phyloP scores from a whole-genome alignment of 2,888 invertebrate species.

The Ectemnius lituratus region DNA sequence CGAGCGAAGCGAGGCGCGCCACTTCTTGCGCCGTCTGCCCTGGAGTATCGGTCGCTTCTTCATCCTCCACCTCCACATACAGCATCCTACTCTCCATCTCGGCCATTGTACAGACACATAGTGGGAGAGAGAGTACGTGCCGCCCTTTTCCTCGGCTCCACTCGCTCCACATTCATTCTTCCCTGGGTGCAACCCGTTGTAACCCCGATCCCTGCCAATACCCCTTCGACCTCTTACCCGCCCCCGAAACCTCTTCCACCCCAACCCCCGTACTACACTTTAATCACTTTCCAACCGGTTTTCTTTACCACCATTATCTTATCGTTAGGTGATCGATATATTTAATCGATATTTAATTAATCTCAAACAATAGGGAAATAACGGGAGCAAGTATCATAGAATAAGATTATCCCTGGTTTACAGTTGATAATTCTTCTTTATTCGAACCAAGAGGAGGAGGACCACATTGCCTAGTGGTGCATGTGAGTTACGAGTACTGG shows the following conservation, averaged over 20 bases:
- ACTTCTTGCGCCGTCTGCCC: conserved; percentile 6
- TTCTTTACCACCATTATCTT: not conserved
- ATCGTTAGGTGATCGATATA: too few relatives aligned
- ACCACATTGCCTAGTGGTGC: too few relatives aligned
- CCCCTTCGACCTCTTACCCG: too few relatives aligned
- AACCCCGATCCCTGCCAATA: not conserved
- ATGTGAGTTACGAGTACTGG: too few relatives aligned
- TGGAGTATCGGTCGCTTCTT: conserved; percentile 17
- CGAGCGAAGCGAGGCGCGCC: not conserved
- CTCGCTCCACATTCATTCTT: not conserved
- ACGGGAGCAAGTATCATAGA: too few relatives aligned
- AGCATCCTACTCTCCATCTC: not conserved
- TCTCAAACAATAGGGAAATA: too few relatives aligned
- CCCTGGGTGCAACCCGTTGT: not conserved
- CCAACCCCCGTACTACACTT: not conserved
- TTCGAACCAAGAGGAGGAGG: too few relatives aligned
- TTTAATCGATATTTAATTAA: too few relatives aligned
- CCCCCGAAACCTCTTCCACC: too few relatives aligned
- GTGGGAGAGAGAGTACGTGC: too few relatives aligned
- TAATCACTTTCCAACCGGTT: not conserved
- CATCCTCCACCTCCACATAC: not conserved
- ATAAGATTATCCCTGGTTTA: too few relatives aligned
- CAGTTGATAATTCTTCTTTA: too few relatives aligned
- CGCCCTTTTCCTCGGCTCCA: not conserved
- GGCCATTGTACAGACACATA: not conserved